A percentile compares a stretch with the other conserved stretches of the same genome.
Evolutionary conservation across 2,888 invertebrate genomes (phyloP).

Genomic region (Stenotaenia linearis): DNA sequence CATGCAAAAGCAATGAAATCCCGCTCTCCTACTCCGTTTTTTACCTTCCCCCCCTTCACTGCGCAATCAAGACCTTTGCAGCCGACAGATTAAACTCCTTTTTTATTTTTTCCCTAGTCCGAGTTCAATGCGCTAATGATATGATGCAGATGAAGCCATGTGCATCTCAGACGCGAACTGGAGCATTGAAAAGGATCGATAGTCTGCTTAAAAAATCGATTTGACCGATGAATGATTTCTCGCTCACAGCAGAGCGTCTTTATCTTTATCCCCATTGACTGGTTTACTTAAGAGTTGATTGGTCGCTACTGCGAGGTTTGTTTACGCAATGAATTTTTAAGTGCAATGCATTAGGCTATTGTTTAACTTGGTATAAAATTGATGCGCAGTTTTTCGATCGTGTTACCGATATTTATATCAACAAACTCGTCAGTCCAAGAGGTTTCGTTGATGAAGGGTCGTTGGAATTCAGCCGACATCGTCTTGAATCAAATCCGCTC

Average conservation of each 20-base stretch:
- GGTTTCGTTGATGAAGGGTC: too few relatives aligned
- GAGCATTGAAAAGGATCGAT: neutral
- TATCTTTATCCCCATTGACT: neutral
- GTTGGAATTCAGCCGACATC: too few relatives aligned
- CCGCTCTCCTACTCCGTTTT: neutral
- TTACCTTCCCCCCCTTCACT: neutral
- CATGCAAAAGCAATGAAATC: slow-evolving; percentile 26
- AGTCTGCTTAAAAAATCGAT: neutral
- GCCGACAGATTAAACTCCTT: neutral
- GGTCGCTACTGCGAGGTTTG: neutral
- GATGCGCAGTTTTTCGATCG: too few relatives aligned
- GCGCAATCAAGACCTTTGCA: neutral
- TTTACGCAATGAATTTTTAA: neutral
- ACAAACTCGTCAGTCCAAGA: too few relatives aligned
- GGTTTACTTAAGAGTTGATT: neutral
- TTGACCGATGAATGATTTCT: neutral
- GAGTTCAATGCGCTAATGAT: slow-evolving; percentile 13
- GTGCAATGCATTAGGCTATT: neutral
- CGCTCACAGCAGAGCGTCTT: neutral
- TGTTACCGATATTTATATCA: too few relatives aligned
- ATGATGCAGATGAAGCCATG: neutral
- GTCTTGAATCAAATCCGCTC: too few relatives aligned
- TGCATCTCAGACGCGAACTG: neutral
- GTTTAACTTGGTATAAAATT: too few relatives aligned
- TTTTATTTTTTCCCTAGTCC: neutral